Conservation (phyloP, 2,888 invertebrate species). For the Acleris holmiana region DNA sequence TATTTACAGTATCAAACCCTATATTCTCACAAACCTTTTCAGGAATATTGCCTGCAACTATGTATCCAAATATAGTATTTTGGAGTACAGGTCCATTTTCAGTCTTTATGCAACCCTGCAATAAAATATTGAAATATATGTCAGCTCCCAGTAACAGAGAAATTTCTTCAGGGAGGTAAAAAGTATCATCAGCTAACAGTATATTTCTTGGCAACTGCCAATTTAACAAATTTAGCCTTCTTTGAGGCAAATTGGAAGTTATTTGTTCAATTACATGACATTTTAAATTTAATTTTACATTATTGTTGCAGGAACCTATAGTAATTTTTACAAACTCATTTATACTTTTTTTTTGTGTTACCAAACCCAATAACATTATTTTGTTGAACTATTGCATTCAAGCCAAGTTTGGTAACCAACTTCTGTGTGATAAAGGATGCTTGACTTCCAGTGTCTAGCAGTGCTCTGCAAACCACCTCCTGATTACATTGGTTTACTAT, state of each 20-base stretch:
- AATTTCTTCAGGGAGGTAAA: too few relatives aligned
- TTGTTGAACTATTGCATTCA: constrained; percentile 13
- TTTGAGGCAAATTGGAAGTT: constrained; percentile 29
- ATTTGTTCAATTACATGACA: constrained; percentile 32
- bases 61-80: constrained; percentile 40
- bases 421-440: constrained; percentile 28
- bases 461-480: constrained; percentile 35
- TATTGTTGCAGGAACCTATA: constrained; percentile 12
- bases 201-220: too few relatives aligned
- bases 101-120: constrained; percentile 29
- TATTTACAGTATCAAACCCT: too few relatives aligned
- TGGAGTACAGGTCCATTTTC: constrained; percentile 36
- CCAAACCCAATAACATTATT: constrained; percentile 35
- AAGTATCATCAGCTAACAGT: too few relatives aligned
- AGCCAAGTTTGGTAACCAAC: constrained; percentile 25
- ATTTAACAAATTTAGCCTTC: constrained; percentile 20
- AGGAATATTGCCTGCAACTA: constrained; percentile 34
- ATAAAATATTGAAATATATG: too few relatives aligned
- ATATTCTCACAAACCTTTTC: neutral
- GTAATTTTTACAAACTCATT: constrained; percentile 27
- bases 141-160: too few relatives aligned
- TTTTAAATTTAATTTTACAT: constrained; percentile 28
- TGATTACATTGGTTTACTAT: constrained; percentile 19
- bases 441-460: constrained; percentile 33
- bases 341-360: constrained; percentile 31